phyloP scores from a whole-genome alignment of 2,888 invertebrate species.

The Vanessa cardui region DNA sequence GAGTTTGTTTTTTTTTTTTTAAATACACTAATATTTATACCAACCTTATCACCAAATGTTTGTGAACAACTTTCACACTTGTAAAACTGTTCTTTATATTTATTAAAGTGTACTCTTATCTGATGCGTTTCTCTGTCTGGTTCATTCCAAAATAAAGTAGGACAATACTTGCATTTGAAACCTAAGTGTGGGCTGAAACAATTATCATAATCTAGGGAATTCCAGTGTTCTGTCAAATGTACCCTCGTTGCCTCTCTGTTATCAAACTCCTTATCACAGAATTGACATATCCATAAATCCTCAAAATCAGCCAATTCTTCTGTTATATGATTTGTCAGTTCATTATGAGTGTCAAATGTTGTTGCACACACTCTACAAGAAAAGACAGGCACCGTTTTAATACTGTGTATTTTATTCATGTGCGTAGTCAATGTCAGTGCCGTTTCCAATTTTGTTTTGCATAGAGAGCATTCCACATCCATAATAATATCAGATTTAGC shows the following conservation, averaged over 20 bases:
- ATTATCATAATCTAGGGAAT: conserved; percentile 62
- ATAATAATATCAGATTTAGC: conserved; percentile 48
- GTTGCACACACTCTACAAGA: conserved; percentile 71
- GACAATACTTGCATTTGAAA: conserved; percentile 76
- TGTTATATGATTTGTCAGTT: conserved; percentile 59
- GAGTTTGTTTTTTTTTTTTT: too few species aligned
- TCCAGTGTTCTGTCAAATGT: conserved; percentile 68
- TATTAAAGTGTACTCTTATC: conserved; percentile 62
- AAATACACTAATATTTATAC: neutral
- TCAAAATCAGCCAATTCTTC: conserved; percentile 70
- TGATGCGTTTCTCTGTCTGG: conserved; percentile 74
- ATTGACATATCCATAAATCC: conserved; percentile 77
- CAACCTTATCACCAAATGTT: conserved; percentile 76
- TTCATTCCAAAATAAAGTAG: conserved; percentile 78
- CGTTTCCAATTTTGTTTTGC: conserved; percentile 55
- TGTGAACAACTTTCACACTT: conserved; percentile 67
- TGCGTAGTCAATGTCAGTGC: conserved; percentile 56
- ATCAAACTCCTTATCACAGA: conserved; percentile 77
- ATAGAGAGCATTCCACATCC: conserved; percentile 62
- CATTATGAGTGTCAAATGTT: conserved; percentile 62
- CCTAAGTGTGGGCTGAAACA: conserved; percentile 78
- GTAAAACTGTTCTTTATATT: conserved; percentile 66
- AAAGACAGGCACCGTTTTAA: conserved; percentile 62
- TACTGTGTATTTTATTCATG: conserved; percentile 66
- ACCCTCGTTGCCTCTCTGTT: conserved; percentile 60